Evolutionary conservation across 1,140 invertebrate genomes (phyloP).

Genomic region (Neomicropteryx cornuta): DNA sequence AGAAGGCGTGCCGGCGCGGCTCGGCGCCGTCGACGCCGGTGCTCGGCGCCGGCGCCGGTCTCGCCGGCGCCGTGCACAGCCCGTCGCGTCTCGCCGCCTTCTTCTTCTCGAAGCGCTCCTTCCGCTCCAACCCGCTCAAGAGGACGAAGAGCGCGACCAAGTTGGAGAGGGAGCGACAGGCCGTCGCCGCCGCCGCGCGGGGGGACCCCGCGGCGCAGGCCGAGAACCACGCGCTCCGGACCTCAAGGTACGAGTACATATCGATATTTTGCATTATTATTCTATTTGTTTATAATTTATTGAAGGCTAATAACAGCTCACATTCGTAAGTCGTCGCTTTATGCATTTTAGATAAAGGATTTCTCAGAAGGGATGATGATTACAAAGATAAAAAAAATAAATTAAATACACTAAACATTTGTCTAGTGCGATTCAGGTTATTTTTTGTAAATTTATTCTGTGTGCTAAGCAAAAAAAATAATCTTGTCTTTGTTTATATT

Average conservation of each 20-base stretch:
- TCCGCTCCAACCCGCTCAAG: slow-evolving; percentile 78
- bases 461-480: too few species aligned
- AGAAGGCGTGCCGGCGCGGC: slow-evolving; percentile 76
- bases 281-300: too few species aligned
- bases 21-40: slow-evolving; percentile 75
- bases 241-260: slow-evolving; percentile 54
- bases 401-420: too few species aligned
- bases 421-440: too few species aligned
- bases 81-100: slow-evolving; percentile 50
- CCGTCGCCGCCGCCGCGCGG: slow-evolving; percentile 33
- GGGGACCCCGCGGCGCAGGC: slow-evolving; percentile 29
- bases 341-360: too few species aligned
- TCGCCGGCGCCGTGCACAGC: slow-evolving; percentile 29
- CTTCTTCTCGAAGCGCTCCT: slow-evolving; percentile 85
- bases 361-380: too few species aligned
- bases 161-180: slow-evolving; percentile 54
- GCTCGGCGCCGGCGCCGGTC: slow-evolving; percentile 44
- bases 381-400: too few species aligned
- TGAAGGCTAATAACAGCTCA: too few species aligned
- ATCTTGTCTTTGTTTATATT: too few species aligned
- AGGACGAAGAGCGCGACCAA: slow-evolving; percentile 88
- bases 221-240: slow-evolving; percentile 44
- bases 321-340: too few species aligned
- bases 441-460: too few species aligned
- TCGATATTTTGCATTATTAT: too few species aligned